Percentiles rank a stretch among this genome's conserved stretches.
These are phyloP conservation scores for Rhyacichthys aspro DNA, from an alignment of 2,797 vertebrate species.

Conservation along the genomic window DNA sequence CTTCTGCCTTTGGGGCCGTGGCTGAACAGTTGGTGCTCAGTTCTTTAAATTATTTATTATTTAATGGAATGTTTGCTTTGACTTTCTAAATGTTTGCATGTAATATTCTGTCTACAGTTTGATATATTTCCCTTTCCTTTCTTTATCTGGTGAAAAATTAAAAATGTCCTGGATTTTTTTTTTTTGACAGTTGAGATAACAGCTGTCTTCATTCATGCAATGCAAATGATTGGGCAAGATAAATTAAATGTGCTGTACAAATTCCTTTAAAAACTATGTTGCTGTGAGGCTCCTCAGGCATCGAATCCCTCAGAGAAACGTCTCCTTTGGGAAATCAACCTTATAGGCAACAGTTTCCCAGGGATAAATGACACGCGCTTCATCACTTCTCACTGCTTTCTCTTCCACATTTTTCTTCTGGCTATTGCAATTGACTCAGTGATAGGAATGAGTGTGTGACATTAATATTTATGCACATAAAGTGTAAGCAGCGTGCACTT, in stretches of 20 bases:
- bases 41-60: background rate
- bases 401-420: constrained; percentile 18
- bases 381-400: constrained; percentile 4
- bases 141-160: background rate
- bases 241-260: background rate
- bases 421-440: constrained; percentile 16
- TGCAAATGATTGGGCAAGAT: background rate
- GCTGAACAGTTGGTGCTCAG: background rate
- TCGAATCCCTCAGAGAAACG: constrained; percentile 23
- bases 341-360: constrained; percentile 34
- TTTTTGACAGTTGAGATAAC: background rate
- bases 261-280: constrained; percentile 1
- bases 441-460: constrained; percentile 11
- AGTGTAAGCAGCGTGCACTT: background rate
- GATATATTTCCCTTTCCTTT: background rate
- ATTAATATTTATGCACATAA: constrained; percentile 29
- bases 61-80: background rate
- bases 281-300: constrained; percentile 4
- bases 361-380: constrained; percentile 31
- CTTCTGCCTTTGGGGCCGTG: background rate
- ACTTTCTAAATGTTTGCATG: background rate
- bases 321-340: constrained; percentile 57
- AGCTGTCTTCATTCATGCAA: background rate
- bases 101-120: background rate
- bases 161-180: background rate